Base-by-base conservation (phyloP, 2,888 invertebrate species). In the Diabrotica balteata region DNA sequence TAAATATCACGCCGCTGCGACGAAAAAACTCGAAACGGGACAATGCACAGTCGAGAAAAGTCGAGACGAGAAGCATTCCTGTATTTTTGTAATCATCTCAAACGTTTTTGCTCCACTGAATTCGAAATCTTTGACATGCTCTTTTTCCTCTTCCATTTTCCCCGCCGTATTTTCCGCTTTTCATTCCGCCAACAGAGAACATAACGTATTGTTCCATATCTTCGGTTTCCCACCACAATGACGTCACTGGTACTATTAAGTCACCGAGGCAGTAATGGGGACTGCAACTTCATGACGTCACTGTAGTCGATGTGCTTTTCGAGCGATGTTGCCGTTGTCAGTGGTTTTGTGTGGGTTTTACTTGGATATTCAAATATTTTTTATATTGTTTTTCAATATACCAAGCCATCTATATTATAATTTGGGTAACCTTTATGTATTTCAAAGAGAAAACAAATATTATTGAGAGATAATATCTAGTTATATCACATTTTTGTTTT, bases 221-320 rank as follows among this genome's bases (percentile, higher is more conserved):
- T 50, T 57, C 64, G 46, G 58, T 64, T 64, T 64, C 58, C 64
- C 58, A 58, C 55, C 54, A 57, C 50, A 66, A 61, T 69, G 70
- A 70, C 70, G 70, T 70, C 70, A 70, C 59, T 59, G 32, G 54
- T 52, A 51, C 55, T 44, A 66, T 63, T 63, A 51, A 63, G 61
- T 67, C 63, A 60, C 55, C 45, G 47, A 49, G 61, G 58, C 57
- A 55, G 67, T 67, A 61, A 67, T 64, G 52, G 63, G 62, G 66
- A 67, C 70, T 70, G 67, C 60, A 64, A 60, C 46, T 50, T 51
- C 61, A 61, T 70, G 70, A 70, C 70, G 70, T 70, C 67, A 70
- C 60, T 45, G 9, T 47, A 51, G 67, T 45, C 64, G 59, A 66
- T 67, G 10, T 43, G 11, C 42, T 7, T 43, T 11, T n/a, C 7